Conservation (phyloP, 2,888 invertebrate species). For the Rotaria macrura region DNA sequence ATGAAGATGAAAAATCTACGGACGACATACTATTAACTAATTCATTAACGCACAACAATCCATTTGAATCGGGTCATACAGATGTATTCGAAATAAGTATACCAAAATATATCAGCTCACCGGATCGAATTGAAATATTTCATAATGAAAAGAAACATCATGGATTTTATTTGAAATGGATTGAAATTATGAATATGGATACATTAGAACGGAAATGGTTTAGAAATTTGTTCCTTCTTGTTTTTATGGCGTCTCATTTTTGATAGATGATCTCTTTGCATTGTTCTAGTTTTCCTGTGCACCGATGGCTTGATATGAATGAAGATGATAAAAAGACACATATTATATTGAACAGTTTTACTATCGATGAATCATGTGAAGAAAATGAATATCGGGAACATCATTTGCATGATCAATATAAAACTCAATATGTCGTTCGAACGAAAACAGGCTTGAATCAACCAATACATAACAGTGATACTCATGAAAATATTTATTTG, state of each 20-base stretch:
- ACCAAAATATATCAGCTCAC: not conserved
- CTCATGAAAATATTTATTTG: not conserved
- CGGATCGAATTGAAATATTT: slow-evolving; percentile 1
- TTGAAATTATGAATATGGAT: not conserved
- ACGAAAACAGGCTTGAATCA: not conserved
- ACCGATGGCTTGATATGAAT: not conserved
- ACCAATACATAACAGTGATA: not conserved
- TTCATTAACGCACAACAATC: not conserved
- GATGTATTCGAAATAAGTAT: not conserved
- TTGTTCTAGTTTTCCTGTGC: not conserved
- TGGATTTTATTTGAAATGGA: not conserved
- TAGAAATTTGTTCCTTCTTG: too few relatives aligned
- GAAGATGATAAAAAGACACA: not conserved
- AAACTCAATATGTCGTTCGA: not conserved
- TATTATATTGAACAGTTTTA: not conserved
- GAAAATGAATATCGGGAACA: slow-evolving; percentile 18
- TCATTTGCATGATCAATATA: not conserved
- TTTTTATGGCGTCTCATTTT: too few relatives aligned
- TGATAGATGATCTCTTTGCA: too few relatives aligned
- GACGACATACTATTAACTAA: not conserved
- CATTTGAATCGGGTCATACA: not conserved
- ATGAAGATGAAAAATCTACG: not conserved
- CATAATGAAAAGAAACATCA: not conserved
- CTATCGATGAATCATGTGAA: slow-evolving; percentile 12
- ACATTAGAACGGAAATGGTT: slow-evolving; percentile 19